Conservation (phyloP, 2,888 invertebrate genomes). For the Diaperis boleti region DNA sequence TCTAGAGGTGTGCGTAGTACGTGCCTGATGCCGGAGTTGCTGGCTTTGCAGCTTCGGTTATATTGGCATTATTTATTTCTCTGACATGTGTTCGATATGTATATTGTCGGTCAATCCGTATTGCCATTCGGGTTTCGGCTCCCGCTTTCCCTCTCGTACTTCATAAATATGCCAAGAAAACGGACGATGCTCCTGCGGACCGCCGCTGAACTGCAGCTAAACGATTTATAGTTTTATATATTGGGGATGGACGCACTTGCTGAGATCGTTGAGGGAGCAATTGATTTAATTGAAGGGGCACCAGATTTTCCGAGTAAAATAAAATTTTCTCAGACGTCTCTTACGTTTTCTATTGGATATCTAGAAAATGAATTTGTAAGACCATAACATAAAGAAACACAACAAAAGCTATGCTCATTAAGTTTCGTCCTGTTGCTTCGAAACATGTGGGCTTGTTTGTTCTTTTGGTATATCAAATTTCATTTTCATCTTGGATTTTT, state of each 20-base stretch:
- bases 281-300: constrained; percentile 52
- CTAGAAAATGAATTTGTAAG: too few relatives aligned
- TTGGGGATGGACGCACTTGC: constrained; percentile 56
- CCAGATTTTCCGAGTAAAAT: background rate
- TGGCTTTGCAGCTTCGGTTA: constrained; percentile 45
- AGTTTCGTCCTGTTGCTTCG: too few relatives aligned
- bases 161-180: constrained; percentile 62
- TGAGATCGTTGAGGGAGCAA: constrained; percentile 56
- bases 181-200: constrained; percentile 56
- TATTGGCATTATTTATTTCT: constrained; percentile 66
- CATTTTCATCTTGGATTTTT: too few relatives aligned
- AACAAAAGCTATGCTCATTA: too few relatives aligned
- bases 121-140: constrained; percentile 48
- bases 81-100: constrained; percentile 66
- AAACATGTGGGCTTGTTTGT: too few relatives aligned
- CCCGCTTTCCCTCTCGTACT: constrained; percentile 57
- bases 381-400: too few relatives aligned
- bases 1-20: constrained; percentile 40
- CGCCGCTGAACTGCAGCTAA: constrained; percentile 54
- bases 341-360: too few relatives aligned
- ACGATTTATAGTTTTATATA: constrained; percentile 63
- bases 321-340: background rate
- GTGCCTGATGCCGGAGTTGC: constrained; percentile 48
- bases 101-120: constrained; percentile 65
- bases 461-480: too few relatives aligned